Base-by-base conservation (phyloP, 2,888 invertebrate species). In the Chrysopilus asiliformis region DNA sequence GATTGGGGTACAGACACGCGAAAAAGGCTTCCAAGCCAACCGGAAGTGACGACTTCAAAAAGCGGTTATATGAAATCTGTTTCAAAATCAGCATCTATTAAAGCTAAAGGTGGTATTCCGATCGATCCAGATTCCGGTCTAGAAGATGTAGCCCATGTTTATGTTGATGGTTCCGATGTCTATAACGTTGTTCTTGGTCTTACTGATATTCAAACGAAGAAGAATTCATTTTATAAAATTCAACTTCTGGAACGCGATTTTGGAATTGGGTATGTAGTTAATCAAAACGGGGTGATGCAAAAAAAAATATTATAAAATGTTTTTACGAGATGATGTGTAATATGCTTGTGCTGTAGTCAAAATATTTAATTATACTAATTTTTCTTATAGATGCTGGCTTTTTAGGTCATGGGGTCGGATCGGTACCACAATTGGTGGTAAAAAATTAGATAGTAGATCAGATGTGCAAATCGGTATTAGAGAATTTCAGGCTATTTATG, bases 341-440 rank as follows among this genome's bases (percentile, higher is more conserved):
- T n/a, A n/a, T n/a, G n/a, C n/a, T n/a, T n/a, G n/a, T n/a, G n/a
- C n/a, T n/a, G n/a, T n/a, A n/a, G n/a, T n/a, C n/a, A n/a, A n/a
- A n/a, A n/a, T n/a, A n/a, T n/a, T n/a, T n/a, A n/a, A n/a, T n/a
- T n/a, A n/a, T n/a, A 32, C 7, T 19, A 16, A 16, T n/a, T 19
- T 35, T 31, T 12, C 29, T 43, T 45, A 4, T 41, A 76, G 75
- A 42, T 83, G 68, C 60, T 86, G 79, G 76, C 53, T 94, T 17
- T 94, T 87, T 64, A 75, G 91, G 12, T 72, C 90, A 0, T 98
- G 97, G 97, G 98, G 98, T 9, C 74, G 97, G 40, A 91, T 95
- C 47, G 95, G 97, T 4, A 98, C 97, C 0, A 82, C 79, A 0
- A 85, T 93, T 49, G 97, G 97, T 4, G 74, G 73, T 12, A 70